Evolutionary conservation across 2,797 vertebrate genomes (phyloP), one percentile per base, ranked within the genome.

Genomic region (Halcyon smyrnensis): DNA sequence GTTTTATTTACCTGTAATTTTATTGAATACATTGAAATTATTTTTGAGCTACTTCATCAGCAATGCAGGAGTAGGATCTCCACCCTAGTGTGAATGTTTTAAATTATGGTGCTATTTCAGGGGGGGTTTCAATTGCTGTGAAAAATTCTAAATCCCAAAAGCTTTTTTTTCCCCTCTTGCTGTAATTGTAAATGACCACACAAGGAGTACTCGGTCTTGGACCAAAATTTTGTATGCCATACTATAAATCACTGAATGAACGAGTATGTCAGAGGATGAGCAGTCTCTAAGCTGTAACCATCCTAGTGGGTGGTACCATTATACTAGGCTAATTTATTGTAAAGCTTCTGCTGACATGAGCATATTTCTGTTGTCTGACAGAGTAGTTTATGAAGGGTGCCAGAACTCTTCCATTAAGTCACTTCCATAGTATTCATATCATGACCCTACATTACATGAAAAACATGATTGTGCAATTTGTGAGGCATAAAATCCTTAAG

Each of bases 331-430:
- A 87, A 93, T 87, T 85, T 90, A 93, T 68, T 73, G 84, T 53
- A 86, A 90, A 69, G 45, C 54, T 89, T 93, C 75, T 2, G 1
- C 92, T 95, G 89, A 86, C 70, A 89, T 45, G 54, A 94, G 50
- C 62, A 53, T 51, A 85, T 73, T 95, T 95, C 88, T 95, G 81
- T 82, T 81, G 69, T 91, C 65, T 93, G 67, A 89, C 78, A 60
- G 39, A 84, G 57, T 11, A 87, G 79, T 86, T 92, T 88, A 75
- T 86, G 84, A 94, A 84, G 65, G 62, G 86, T 73, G 77, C 62
- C 94, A 97, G 92, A 94, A 89, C 69, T 86, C 86, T 84, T 88
- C 76, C 78, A 74, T 86, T 90, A 91, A 86, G 62, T 91, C 76
- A 54, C 34, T 93, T 89, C 30, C 15, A 0, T 36, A 84, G 25